Evolutionary conservation across 2,113 vertebrate species (phyloP), one percentile per base, ranked within the genome.

Genomic region (Apeltes quadracus): DNA sequence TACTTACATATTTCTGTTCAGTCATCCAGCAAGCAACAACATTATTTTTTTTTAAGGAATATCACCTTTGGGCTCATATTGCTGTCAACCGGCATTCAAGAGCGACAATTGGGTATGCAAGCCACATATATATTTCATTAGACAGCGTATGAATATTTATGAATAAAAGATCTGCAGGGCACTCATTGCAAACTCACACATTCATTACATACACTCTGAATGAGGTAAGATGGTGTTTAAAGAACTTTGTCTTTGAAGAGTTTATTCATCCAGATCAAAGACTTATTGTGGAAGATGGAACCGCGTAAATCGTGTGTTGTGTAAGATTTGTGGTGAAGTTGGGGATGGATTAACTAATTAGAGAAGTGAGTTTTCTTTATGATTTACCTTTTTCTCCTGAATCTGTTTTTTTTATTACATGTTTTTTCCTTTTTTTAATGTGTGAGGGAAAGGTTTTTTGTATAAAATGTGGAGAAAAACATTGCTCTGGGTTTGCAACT

Each of bases 121-220:
- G 38, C n/a, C 83, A 83, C 72, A 85, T 81, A 69, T 83, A 83
- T 87, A 84, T 89, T 85, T 88, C 69, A 86, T 85, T 83, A 84
- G 59, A 72, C 8, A 13, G 18, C 29, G 20, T 65, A 83, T 89
- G 81, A 87, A 87, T 83, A 88, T 86, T 84, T 74, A 87, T 83
- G 76, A 76, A 36, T 27, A 34, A 78, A 75, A 66, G 54, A 81
- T 82, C 76, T 85, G 82, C 71, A 75, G 80, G 73, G 70, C 67
- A 59, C 54, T 81, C 44, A 69, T 32, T 50, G n/a, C 82, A 87
- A 84, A 84, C 59, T 78, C 75, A 75, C 68, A 79, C 75, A 86
- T 81, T 83, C 72, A 78, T 87, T 83, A 83, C 18, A 63, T 76
- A 84, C 63, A 73, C 58, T 69, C 53, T 67, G 76, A 76, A 63